Base-by-base conservation (phyloP, 2,113 vertebrate genomes). In the Petroica traversi region DNA sequence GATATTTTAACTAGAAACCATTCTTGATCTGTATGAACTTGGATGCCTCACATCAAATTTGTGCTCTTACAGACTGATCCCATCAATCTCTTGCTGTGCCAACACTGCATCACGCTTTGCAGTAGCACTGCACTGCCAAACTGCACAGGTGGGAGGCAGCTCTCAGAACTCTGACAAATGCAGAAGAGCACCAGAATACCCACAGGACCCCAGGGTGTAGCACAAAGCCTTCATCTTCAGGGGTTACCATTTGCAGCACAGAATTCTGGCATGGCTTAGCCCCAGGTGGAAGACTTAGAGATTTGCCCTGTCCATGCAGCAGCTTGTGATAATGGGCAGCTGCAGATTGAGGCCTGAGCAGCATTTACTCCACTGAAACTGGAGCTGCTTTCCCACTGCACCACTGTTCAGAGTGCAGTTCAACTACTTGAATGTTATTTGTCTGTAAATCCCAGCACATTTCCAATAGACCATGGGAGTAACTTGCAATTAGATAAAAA, bases 401-500 rank as follows among this genome's bases (percentile, higher is more conserved):
- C 45, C 4, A 0, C 67, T 48, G 6, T 24, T 49, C 68, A 48
- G 46, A 25, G 13, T 18, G 29, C 55, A 85, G 63, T 36, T 38
- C 38, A 58, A 8, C 67, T 24, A 26, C 26, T 1, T 38, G n/a
- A 48, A 38, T 24, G 12, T 22, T 17, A 67, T 59, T 88, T 81
- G 19, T 58, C 59, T 52, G 29, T 46, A 66, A 90, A 85, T 66
- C 22, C 20, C 82, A 86, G 51, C 59, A 71, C 9, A 17, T 40
- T 84, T 67, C 72, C 54, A 59, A 16, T 6, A 55, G 73, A 40
- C 41, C 52, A 48, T 1, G 4, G 61, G 17, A 88, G 11, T 63
- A 67, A 86, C 51, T 86, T 92, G 41, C 75, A 92, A 17, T 66
- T 66, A 76, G 68, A 59, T n/a, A 82, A 74, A 92, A 89, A 85